Percentiles rank a stretch among this genome's conserved stretches.
phyloP scores from a whole-genome alignment of 2,797 vertebrate genomes.

The Buphagus erythrorhynchus region DNA sequence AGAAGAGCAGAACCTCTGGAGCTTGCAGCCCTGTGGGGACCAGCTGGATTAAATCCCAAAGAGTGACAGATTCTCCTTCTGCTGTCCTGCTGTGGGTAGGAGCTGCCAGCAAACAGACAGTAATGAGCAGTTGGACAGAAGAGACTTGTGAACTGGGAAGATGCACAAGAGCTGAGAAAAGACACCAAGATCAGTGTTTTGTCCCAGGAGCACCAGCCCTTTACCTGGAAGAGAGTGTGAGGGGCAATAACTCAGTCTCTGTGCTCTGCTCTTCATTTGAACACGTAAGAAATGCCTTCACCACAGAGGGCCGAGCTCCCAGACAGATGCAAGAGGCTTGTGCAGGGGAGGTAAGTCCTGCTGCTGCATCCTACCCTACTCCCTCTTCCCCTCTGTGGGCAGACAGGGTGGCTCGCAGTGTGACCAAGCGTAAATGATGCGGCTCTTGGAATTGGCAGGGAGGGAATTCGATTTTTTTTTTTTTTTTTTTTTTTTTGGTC shows the following conservation, averaged over 20 bases:
- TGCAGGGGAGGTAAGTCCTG: slow-evolving; percentile 41
- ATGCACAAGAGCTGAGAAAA: background rate
- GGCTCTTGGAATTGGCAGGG: slow-evolving; percentile 28
- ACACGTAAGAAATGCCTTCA: background rate
- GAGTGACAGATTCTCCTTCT: background rate
- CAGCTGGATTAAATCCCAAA: background rate
- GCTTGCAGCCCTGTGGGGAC: background rate
- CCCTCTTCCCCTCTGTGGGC: slow-evolving; percentile 56
- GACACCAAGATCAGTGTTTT: background rate
- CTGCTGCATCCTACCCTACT: slow-evolving; percentile 26
- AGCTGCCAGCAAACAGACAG: background rate
- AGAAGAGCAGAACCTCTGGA: background rate
- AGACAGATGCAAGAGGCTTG: background rate
- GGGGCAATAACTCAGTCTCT: background rate
- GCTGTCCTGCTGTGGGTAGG: background rate
- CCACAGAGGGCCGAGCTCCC: background rate
- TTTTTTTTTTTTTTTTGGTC: background rate
- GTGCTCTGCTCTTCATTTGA: background rate
- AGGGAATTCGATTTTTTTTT: background rate
- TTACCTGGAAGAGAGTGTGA: background rate
- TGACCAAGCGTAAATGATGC: slow-evolving; percentile 39
- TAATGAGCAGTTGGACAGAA: background rate
- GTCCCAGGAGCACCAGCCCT: background rate
- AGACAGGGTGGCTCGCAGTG: slow-evolving; percentile 48
- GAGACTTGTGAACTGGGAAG: background rate